Evolutionary conservation across 2,888 invertebrate species (phyloP).

Genomic region (Cabera pusaria): DNA sequence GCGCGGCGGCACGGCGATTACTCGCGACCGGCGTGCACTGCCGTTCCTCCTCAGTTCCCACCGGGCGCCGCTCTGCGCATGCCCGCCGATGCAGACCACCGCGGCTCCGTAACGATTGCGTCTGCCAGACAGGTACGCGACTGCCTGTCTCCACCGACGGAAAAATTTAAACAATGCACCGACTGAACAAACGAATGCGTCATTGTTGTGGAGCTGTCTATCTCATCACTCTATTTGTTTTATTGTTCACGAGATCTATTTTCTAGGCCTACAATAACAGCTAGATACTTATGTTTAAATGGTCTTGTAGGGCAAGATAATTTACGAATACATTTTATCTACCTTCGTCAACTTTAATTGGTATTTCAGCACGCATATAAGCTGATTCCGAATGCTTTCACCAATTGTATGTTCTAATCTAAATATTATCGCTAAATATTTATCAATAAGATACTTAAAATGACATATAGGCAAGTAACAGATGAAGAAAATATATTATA

Average conservation of each 20-base stretch:
- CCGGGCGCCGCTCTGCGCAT: conserved; percentile 71
- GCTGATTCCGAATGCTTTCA: too few species aligned
- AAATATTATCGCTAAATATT: too few species aligned
- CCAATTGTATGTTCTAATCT: too few species aligned
- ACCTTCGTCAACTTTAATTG: too few species aligned
- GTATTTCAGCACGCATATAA: too few species aligned
- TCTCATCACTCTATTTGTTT: conserved; percentile 41
- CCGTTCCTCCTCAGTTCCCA: conserved; percentile 69
- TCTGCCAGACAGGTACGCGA: conserved; percentile 71
- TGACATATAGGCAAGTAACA: too few species aligned
- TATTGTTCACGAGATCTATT: conserved; percentile 18
- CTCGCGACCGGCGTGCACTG: conserved; percentile 58
- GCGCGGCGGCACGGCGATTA: conserved; percentile 52
- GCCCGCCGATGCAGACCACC: conserved; percentile 76
- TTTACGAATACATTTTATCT: too few species aligned
- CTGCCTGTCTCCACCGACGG: conserved; percentile 73
- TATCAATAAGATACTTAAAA: too few species aligned
- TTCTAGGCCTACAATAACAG: conserved; percentile 11
- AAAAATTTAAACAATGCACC: conserved; percentile 74
- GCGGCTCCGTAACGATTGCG: conserved; percentile 77
- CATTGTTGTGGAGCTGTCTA: conserved; percentile 32
- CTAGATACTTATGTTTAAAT: too few species aligned
- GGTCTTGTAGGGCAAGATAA: too few species aligned
- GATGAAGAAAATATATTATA: too few species aligned
- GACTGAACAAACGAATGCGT: conserved; percentile 49